These are phyloP conservation scores for Tragelaphus buxtoni DNA, from an alignment of 2,113 vertebrate genomes.

Conservation along the genomic window DNA sequence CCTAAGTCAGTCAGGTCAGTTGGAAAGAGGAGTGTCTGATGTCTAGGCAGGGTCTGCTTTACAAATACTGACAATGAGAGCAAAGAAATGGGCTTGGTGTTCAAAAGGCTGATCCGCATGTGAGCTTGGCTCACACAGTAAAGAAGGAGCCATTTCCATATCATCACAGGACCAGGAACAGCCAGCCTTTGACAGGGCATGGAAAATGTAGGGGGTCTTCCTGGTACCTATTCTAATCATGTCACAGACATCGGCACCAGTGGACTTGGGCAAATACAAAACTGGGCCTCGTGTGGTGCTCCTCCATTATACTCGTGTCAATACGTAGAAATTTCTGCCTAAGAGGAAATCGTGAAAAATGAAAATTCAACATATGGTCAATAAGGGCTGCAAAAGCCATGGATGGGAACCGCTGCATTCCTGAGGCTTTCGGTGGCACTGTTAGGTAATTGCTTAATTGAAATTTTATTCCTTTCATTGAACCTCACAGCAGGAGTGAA, in stretches of 20 bases:
- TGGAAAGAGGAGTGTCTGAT: background rate
- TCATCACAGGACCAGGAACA: background rate
- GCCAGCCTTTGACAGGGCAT: background rate
- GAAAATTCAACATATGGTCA: conserved; percentile 39
- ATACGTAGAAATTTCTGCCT: background rate
- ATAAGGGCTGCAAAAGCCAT: background rate
- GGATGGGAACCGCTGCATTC: background rate
- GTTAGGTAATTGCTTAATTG: conserved; percentile 53
- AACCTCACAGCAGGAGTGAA: conserved; percentile 5
- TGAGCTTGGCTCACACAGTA: background rate
- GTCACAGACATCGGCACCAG: background rate
- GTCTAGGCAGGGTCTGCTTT: background rate
- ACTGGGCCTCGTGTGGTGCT: background rate
- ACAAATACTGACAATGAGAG: background rate
- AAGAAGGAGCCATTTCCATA: background rate
- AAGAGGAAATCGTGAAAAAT: background rate
- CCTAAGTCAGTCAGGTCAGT: background rate
- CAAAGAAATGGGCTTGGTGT: background rate
- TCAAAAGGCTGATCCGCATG: background rate
- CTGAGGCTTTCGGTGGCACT: background rate
- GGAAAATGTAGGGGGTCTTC: background rate
- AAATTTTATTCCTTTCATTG: conserved; percentile 54
- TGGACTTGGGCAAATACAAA: background rate
- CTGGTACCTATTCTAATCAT: conserved; percentile 7
- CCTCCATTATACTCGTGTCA: background rate